Evolutionary conservation across 2,113 vertebrate species (phyloP), one percentile per base, ranked within the genome.

Genomic region (Pterocles orientalis): DNA sequence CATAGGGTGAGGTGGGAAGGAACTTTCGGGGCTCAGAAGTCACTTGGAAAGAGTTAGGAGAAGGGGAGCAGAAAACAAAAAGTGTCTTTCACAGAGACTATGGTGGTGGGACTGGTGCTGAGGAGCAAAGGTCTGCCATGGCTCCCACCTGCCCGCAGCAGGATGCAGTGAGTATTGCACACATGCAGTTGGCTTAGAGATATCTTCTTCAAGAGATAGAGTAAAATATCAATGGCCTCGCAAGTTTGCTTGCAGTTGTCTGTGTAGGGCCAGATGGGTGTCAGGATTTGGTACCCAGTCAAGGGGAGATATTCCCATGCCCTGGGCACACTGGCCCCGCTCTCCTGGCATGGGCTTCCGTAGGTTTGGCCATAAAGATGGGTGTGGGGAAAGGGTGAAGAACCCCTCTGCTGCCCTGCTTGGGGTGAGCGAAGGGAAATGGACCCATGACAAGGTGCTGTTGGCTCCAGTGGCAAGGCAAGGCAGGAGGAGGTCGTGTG

Each of bases 321-420:
- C 14, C 2, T 29, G 23, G n/a, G 6, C n/a, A 28, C 0, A 0
- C 34, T 50, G 39, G 5, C 9, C 81, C 14, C 65, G 81, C 41
- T 21, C 33, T 47, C 12, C 16, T 0, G 0, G 12, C 28, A 9
- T 39, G 31, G 15, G 18, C 5, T 58, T 78, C 12, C 18, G 13
- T 5, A 0, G 2, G 34, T 26, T 70, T 17, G 48, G 13, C 3
- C 1, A 0, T 23, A 13, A 14, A 0, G 1, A 24, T 25, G 1
- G 10, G 3, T 7, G 4, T n/a, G 31, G 14, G 25, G 33, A 36
- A 68, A 51, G 1, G 28, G 33, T 5, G 18, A 61, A 20, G 10
- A 21, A 3, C 6, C 4, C 15, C 23, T 65, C 28, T 78, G 68
- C 51, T 88, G 41, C 43, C 25, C 14, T 47, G 8, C 10, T 34